These are phyloP conservation scores for Muntiacus muntjak DNA, from an alignment of 2,113 vertebrate species.

Conservation along the genomic window DNA sequence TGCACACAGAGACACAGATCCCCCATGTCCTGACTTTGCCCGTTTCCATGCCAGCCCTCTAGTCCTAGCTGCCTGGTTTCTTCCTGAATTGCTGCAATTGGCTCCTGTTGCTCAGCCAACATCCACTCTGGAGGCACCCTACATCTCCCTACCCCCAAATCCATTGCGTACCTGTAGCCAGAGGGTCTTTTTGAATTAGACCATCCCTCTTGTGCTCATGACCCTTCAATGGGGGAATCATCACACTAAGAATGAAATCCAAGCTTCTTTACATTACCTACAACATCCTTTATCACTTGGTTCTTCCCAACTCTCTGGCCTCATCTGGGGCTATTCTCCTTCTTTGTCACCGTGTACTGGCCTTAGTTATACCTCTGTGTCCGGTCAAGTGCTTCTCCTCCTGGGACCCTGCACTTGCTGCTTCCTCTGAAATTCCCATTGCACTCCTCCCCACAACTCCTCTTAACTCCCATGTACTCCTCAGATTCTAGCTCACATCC, in stretches of 20 bases:
- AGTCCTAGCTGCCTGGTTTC: background rate
- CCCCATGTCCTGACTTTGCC: fast-evolving
- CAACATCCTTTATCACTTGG: background rate
- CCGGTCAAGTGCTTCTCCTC: background rate
- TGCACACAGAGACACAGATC: background rate
- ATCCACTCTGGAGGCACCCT: background rate
- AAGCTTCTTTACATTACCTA: background rate
- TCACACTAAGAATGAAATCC: background rate
- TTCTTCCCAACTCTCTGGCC: background rate
- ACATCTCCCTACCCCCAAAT: background rate
- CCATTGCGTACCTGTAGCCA: background rate
- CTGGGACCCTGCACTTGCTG: too few relatives aligned
- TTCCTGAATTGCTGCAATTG: background rate
- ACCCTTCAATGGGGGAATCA: background rate
- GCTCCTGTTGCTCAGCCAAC: background rate
- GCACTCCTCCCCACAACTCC: too few relatives aligned
- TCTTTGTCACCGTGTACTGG: background rate
- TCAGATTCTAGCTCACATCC: background rate
- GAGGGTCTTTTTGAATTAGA: background rate
- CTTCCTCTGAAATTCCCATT: background rate
- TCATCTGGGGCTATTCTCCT: background rate
- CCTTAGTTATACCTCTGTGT: background rate
- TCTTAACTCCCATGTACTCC: background rate
- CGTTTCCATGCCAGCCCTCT: background rate
- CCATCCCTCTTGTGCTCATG: background rate